Evolutionary conservation across 1,140 invertebrate species (phyloP).

Genomic region (Trichomalopsis sarcophagae): DNA sequence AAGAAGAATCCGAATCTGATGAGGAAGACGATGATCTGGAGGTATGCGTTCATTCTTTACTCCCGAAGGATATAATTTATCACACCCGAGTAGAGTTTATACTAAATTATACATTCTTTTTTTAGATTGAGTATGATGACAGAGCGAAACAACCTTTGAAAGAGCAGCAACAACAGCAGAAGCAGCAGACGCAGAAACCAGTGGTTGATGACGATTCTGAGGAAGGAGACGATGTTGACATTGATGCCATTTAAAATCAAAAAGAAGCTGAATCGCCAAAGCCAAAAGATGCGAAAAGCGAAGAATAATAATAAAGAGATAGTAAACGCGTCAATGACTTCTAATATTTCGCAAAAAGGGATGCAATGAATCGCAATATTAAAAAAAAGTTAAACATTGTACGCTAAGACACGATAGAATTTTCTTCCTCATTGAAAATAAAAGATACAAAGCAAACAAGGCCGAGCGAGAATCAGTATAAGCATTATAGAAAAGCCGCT

Average conservation of each 20-base stretch:
- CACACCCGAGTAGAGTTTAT: not conserved
- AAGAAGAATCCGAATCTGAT: conserved; percentile 84
- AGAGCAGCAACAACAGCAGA: conserved; percentile 77
- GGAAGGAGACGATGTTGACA: conserved; percentile 89
- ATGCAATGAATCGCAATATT: conserved; percentile 47
- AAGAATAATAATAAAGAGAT: conserved; percentile 21
- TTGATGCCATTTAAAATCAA: conserved; percentile 90
- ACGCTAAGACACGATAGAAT: conserved; percentile 34
- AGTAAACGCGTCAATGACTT: conserved; percentile 37
- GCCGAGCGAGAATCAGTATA: conserved; percentile 19
- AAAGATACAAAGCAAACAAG: not conserved
- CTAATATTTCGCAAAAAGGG: conserved; percentile 30
- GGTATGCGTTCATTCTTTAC: conserved; percentile 54
- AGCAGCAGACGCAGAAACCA: conserved; percentile 70
- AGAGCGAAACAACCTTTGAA: conserved; percentile 85
- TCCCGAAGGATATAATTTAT: not conserved
- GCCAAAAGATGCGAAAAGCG: conserved; percentile 51
- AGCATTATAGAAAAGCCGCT: not conserved
- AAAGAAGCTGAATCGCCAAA: conserved; percentile 55
- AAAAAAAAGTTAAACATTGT: conserved; percentile 31
- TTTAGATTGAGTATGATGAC: conserved; percentile 91
- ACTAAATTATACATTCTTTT: conserved; percentile 50
- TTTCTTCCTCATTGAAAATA: conserved; percentile 37
- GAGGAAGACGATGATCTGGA: conserved; percentile 84
- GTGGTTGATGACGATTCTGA: conserved; percentile 78